Base-by-base conservation (phyloP, 1,140 invertebrate genomes). In the Ips typographus region DNA sequence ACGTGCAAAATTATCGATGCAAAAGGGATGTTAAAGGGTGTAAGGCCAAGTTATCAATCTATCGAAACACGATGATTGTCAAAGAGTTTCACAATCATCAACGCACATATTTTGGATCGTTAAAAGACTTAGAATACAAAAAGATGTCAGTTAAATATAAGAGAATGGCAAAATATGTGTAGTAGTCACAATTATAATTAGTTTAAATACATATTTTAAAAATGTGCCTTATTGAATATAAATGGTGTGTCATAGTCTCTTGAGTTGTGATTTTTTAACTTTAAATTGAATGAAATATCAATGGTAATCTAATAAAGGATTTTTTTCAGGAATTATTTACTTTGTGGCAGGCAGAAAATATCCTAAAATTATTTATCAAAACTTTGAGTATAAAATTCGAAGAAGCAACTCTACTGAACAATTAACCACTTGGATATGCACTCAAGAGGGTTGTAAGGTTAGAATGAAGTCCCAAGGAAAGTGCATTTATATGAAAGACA, bases 391-490 rank as follows among this genome's bases (percentile, higher is more conserved):
- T 41, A 68, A 47, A 39, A 51, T 55, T 22, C 8, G 53, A 4
- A 57, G 7, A n/a, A 61, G 49, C 22, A 57, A 42, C 38, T 22
- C 22, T 22, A 52, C 61, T 3, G 37, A 22, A 47, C 40, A 56
- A n/a, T 64, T 64, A 40, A 70, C 68, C 40, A 51, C 56, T 4
- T 70, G 68, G 68, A 41, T 70, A 3, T 64, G 68, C 38, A 64
- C 60, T 5, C 55, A 70, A 41, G 2, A 6, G 40, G 57, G 60
- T 2, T 71, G 70, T 52, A 67, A 67, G 52, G 64, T 42, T 2
- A 6, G 70, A 56, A 51, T 71, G 39, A 38, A 57, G 52, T 61
- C 70, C 3, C 44, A 8, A 43, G 70, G 57, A 49, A 47, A 63
- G 22, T 40, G 39, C 37, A 41, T 71, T 1, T 6, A 40, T 22